Percentiles rank a stretch among this genome's conserved stretches.
Conservation (phyloP, 2,797 vertebrate species). For the Echiichthys vipera region DNA sequence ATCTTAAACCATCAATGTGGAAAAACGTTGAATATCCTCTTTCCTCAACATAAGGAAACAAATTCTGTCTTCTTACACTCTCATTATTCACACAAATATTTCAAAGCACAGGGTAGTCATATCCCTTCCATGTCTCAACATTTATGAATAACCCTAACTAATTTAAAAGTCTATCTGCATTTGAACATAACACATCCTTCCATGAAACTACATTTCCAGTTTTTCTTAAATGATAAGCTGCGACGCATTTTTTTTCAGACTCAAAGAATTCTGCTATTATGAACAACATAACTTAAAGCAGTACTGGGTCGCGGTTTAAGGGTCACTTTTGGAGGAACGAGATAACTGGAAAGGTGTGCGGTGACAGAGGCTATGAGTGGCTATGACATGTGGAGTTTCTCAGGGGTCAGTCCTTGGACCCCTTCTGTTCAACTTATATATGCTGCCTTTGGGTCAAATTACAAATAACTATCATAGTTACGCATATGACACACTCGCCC, state of each 20-base stretch:
- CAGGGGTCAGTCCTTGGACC: too few species aligned
- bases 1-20: background rate
- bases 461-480: too few species aligned
- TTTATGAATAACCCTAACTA: background rate
- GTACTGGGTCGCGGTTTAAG: background rate
- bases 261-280: background rate
- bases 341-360: too few species aligned
- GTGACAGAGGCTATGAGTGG: too few species aligned
- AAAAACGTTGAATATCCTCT: background rate
- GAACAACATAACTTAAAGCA: background rate
- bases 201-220: background rate
- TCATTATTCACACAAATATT: background rate
- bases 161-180: background rate
- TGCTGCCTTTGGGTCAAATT: too few species aligned
- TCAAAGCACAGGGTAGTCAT: background rate
- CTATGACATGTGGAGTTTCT: too few species aligned
- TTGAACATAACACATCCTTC: background rate
- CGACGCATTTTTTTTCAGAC: background rate
- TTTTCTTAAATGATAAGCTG: background rate
- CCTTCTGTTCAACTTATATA: too few species aligned
- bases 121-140: background rate
- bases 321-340: background rate
- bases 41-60: background rate
- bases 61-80: background rate
- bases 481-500: too few species aligned